A percentile compares a stretch with the other conserved stretches of the same genome.
Evolutionary conservation across 2,797 vertebrate species (phyloP).

Genomic region (Enteromius argenteus): DNA sequence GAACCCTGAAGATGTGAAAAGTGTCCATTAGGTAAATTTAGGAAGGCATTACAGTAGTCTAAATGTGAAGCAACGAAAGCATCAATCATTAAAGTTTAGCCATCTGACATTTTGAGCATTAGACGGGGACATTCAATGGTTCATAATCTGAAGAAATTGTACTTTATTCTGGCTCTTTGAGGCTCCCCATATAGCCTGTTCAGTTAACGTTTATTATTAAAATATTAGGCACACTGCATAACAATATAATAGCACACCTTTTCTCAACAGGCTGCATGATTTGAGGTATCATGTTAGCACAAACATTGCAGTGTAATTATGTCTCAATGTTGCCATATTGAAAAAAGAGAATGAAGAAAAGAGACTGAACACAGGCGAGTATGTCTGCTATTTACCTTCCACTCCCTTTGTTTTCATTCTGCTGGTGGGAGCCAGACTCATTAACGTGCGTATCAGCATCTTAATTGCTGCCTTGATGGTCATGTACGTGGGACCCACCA

Average conservation of each 20-base stretch:
- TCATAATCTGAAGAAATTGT: neutral
- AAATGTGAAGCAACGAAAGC: neutral
- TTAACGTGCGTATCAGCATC: conserved; percentile 57
- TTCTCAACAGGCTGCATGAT: neutral
- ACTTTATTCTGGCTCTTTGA: neutral
- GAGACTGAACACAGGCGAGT: neutral
- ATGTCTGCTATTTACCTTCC: conserved; percentile 13
- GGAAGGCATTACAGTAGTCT: neutral
- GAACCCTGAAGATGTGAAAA: neutral
- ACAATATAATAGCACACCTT: neutral
- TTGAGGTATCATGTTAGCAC: neutral
- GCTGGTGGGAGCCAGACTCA: conserved; percentile 38
- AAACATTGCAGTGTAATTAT: neutral
- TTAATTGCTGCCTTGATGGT: conserved; percentile 61
- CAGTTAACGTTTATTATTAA: neutral
- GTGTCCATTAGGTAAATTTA: neutral
- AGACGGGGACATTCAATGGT: neutral
- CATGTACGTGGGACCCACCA: conserved; percentile 50
- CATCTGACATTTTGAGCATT: neutral
- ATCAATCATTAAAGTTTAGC: neutral
- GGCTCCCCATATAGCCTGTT: neutral
- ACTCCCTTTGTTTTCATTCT: conserved; percentile 47
- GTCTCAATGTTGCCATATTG: neutral
- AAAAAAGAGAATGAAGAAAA: conserved; percentile 39
- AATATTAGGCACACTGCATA: neutral